Evolutionary conservation across 2,113 vertebrate species (phyloP), one percentile per base, ranked within the genome.

Genomic region (Eulemur rufifrons): DNA sequence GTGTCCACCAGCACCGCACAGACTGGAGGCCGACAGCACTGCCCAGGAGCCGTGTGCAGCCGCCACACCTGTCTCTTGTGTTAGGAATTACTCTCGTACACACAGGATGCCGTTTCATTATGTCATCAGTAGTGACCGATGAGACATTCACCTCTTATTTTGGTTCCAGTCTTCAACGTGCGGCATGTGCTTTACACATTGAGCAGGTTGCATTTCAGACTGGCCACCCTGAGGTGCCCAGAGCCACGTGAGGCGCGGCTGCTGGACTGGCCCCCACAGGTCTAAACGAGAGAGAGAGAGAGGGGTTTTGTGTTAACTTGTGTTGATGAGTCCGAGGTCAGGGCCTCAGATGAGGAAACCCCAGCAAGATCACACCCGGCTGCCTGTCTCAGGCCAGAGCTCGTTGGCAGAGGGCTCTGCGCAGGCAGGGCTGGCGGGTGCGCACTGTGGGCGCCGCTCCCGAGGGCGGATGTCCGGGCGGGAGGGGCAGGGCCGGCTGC

Each of bases 51-150:
- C 27, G 25, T 14, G 56, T 11, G 4, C 61, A 50, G 8, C 6
- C 7, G n/a, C 42, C 68, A 12, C 1, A 1, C 20, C 20, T 39
- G 32, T 18, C 45, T 25, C 11, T 29, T 0, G 0, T n/a, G 50
- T 20, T 32, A 39, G 34, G 13, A 4, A 6, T 71, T n/a, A 5
- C 21, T 37, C n/a, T 47, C 14, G 21, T 20, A 15, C 6, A 32
- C 37, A 11, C 23, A 29, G 4, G 37, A 20, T 32, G 27, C 42
- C 9, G 5, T 81, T n/a, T 71, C 34, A 23, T 45, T 18, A 34
- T n/a, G 15, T 77, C 11, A 54, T n/a, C 23, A 59, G 45, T 82
- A 2, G 27, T 68, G 68, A 61, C 3, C 69, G n/a, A 61, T 71
- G 29, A 81, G 14, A 42, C 13, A 45, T 23, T 39, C 45, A 29